phyloP scores from a whole-genome alignment of 2,888 invertebrate genomes.

The Drosophila picticornis region DNA sequence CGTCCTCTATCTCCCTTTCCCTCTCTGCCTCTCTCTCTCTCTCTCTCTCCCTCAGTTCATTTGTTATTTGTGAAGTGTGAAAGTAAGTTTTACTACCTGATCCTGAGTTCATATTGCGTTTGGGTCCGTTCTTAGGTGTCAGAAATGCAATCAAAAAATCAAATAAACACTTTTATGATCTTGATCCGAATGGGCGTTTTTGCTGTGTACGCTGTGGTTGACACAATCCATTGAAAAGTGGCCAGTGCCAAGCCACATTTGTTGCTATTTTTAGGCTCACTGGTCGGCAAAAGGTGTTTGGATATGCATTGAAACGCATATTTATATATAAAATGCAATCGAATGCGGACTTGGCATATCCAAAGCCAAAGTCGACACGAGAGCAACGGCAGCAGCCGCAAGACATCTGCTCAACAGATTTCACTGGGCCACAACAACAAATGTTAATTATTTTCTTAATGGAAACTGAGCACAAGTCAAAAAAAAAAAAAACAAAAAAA shows the following conservation, averaged over 20 bases:
- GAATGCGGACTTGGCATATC: constrained; percentile 28
- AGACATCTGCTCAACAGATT: constrained; percentile 80
- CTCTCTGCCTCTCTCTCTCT: background rate
- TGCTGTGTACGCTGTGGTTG: constrained; percentile 44
- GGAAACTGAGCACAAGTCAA: constrained; percentile 75
- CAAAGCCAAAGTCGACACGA: constrained; percentile 13
- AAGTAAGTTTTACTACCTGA: constrained; percentile 78
- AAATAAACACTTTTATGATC: constrained; percentile 74
- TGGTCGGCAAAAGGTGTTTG: constrained; percentile 64
- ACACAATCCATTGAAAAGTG: constrained; percentile 27
- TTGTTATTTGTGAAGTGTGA: constrained; percentile 51
- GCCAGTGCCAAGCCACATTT: constrained; percentile 14
- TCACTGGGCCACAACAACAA: constrained; percentile 62
- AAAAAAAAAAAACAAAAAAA: constrained; percentile 31
- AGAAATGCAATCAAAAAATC: constrained; percentile 56
- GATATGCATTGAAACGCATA: constrained; percentile 50
- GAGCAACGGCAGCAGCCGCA: constrained; percentile 47
- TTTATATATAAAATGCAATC: constrained; percentile 53
- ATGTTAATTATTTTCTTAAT: constrained; percentile 81
- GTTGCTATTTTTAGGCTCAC: constrained; percentile 41
- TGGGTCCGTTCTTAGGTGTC: constrained; percentile 44
- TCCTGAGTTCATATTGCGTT: constrained; percentile 20
- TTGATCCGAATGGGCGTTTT: constrained; percentile 16
- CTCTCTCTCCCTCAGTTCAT: background rate
- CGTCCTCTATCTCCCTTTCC: background rate